Evolutionary conservation across 2,888 invertebrate genomes (phyloP).

Genomic region (Dorcus parallelipipedus): DNA sequence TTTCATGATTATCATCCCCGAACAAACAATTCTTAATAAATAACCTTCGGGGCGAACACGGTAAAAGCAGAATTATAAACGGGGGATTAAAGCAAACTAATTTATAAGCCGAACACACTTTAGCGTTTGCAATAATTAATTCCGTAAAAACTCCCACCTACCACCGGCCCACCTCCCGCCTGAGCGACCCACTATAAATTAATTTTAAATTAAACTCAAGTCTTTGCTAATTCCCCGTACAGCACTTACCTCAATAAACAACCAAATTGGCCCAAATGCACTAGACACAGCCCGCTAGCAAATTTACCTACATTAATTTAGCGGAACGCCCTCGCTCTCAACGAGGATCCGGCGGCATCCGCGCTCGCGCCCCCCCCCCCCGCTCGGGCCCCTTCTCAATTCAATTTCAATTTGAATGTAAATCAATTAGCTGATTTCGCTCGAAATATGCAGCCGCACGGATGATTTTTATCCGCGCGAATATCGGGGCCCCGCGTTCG

Average conservation of each 20-base stretch:
- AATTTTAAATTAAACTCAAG: conserved; percentile 22
- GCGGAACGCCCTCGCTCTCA: conserved; percentile 22
- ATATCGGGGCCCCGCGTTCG: neutral
- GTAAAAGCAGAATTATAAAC: neutral
- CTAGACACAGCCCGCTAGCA: conserved; percentile 27
- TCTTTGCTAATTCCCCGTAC: conserved; percentile 23
- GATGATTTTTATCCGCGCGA: conserved; percentile 14
- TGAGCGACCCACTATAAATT: conserved; percentile 15
- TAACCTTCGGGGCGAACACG: neutral
- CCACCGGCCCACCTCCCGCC: neutral
- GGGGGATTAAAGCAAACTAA: conserved; percentile 1
- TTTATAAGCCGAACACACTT: neutral
- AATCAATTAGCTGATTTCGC: conserved; percentile 22
- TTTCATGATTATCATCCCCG: too few species aligned
- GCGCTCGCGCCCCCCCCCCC: neutral
- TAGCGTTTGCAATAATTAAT: neutral
- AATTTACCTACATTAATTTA: conserved; percentile 34
- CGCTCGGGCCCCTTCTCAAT: conserved; percentile 17
- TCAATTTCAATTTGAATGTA: conserved; percentile 30
- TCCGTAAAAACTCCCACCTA: neutral
- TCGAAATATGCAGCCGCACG: conserved; percentile 17
- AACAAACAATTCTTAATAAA: neutral
- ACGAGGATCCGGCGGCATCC: conserved; percentile 1
- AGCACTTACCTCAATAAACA: conserved; percentile 30
- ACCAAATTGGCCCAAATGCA: conserved; percentile 31